Base-by-base conservation (phyloP, 2,888 invertebrate genomes). In the Pasiphila rectangulata region DNA sequence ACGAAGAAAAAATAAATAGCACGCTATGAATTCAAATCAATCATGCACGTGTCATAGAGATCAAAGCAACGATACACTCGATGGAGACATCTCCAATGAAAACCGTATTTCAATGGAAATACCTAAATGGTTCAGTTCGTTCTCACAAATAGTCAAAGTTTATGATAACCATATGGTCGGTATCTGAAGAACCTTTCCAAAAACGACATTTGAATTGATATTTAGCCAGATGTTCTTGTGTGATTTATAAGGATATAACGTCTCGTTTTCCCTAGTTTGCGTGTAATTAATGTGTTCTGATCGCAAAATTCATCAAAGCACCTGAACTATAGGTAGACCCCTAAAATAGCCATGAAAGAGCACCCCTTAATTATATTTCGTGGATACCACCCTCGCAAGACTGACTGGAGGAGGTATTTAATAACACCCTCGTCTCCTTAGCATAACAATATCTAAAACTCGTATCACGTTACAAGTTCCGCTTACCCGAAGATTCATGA, bases 401-500 rank as follows among this genome's bases (percentile, higher is more conserved):
- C 34, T 40, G 39, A 24, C 20, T 38, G n/a, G 34, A 16, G 35
- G 1, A 27, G 35, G 29, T 40, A 40, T 35, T 46, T 17, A 27
- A 40, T 29, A 32, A 16, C 41, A 42, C 47, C 42, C 47, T 42
- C 42, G 42, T 42, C 41, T 34, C 16, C 27, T 38, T 27, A 42
- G 20, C 20, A 40, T 27, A 46, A 35, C 34, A 40, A 17, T 39
- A 46, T 34, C 34, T n/a, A 10, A 16, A 30, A 24, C 36, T 36
- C 23, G 29, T 41, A 35, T 47, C 20, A 30, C 21, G 10, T 36
- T 30, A 29, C 44, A 13, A 30, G 34, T 34, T 34, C 34, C 17
- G 20, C 27, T 15, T 43, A 27, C 21, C 41, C 24, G 9, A 40
- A 44, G 41, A 45, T 50, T 45, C 49, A 45, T 41, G 45, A 45